Conservation (phyloP, 2,888 invertebrate species). For the Lepas anatifera region DNA sequence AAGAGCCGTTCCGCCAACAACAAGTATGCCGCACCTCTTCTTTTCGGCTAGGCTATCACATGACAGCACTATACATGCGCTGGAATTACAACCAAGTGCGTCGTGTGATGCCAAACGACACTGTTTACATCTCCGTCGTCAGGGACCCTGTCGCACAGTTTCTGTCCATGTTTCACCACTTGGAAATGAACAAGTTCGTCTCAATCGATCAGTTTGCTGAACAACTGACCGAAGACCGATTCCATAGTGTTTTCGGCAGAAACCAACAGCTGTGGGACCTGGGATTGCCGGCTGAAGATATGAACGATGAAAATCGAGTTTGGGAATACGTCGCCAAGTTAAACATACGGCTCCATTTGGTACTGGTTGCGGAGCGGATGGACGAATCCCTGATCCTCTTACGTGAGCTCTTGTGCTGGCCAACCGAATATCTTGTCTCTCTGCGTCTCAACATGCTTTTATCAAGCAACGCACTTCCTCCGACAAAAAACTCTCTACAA, state of each 20-base stretch:
- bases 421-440: constrained; percentile 27
- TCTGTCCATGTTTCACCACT: constrained; percentile 29
- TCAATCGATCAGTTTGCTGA: constrained; percentile 8
- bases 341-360: constrained; percentile 29
- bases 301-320: constrained; percentile 25
- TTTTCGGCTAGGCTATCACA: constrained; percentile 25
- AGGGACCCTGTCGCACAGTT: constrained; percentile 29
- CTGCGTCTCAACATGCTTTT: constrained; percentile 28
- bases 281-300: constrained; percentile 26
- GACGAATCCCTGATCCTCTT: constrained; percentile 30
- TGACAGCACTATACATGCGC: constrained; percentile 28
- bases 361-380: constrained; percentile 30
- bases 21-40: constrained; percentile 21
- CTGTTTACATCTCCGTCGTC: constrained; percentile 28
- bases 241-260: constrained; percentile 27
- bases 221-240: background rate
- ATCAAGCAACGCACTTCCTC: constrained; percentile 20
- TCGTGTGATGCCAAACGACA: constrained; percentile 26
- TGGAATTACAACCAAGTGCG: constrained; percentile 22
- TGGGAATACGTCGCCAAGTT: constrained; percentile 26
- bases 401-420: constrained; percentile 29
- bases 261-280: constrained; percentile 32
- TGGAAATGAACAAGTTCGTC: constrained; percentile 24
- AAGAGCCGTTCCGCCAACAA: constrained; percentile 26
- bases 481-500: constrained; percentile 22